phyloP scores from a whole-genome alignment of 2,888 invertebrate species.

The Hermodice carunculata region DNA sequence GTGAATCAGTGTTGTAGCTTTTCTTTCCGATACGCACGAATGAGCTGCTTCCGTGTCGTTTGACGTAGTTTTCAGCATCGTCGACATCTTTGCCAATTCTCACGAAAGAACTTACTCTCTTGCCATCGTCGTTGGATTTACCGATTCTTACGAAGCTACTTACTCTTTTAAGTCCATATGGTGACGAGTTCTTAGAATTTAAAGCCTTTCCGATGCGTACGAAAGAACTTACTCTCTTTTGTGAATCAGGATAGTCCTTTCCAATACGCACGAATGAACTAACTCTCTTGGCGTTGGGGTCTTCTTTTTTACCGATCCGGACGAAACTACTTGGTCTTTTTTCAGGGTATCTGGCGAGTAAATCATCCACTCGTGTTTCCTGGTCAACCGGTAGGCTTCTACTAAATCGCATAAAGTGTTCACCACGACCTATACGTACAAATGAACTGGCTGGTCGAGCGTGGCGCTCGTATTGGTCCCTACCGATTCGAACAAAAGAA shows the following conservation, averaged over 20 bases:
- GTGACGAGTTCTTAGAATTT: too few relatives aligned
- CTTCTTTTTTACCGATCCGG: slow-evolving; percentile 26
- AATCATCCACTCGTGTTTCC: not conserved
- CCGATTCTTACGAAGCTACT: slow-evolving; percentile 20
- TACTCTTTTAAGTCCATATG: too few relatives aligned
- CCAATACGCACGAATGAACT: not conserved
- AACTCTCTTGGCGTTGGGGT: not conserved
- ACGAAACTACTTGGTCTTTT: slow-evolving; percentile 29
- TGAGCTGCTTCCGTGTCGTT: not conserved
- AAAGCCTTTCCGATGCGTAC: slow-evolving; percentile 31
- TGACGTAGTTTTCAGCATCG: not conserved
- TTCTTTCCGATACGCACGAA: too few relatives aligned
- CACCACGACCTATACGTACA: slow-evolving; percentile 22
- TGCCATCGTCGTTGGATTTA: not conserved
- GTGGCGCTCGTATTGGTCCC: not conserved
- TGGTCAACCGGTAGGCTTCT: slow-evolving; percentile 8
- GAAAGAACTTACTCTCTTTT: slow-evolving; percentile 29
- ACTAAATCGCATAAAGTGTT: slow-evolving; percentile 2
- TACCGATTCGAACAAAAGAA: slow-evolving; percentile 28
- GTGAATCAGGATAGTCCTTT: not conserved
- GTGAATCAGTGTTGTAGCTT: too few relatives aligned
- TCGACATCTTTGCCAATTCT: slow-evolving; percentile 14
- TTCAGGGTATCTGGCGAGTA: not conserved
- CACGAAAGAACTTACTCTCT: slow-evolving; percentile 16
- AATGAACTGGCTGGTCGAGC: slow-evolving; percentile 17